Percentiles rank a stretch among this genome's conserved stretches.
These are phyloP conservation scores for Oncorhynchus tshawytscha DNA, from an alignment of 2,113 vertebrate species.

Conservation along the genomic window DNA sequence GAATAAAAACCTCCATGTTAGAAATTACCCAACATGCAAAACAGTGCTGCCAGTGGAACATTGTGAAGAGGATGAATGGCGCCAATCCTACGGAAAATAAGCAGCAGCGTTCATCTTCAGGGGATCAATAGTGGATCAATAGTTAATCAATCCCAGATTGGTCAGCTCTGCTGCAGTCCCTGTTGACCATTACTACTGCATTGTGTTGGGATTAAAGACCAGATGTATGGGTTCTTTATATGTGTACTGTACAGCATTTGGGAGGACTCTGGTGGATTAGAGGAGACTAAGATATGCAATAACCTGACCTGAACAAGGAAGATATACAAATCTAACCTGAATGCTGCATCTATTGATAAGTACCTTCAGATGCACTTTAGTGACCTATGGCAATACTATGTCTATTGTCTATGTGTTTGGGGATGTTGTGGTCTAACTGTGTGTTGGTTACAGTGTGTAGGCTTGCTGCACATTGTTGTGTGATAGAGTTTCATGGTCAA, in stretches of 20 bases:
- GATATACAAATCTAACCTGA: background rate
- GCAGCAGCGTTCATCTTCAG: slow-evolving; percentile 39
- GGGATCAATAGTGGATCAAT: slow-evolving; percentile 56
- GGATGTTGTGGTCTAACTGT: no score
- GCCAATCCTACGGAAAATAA: slow-evolving; percentile 25
- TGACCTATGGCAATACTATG: no score
- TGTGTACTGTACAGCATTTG: background rate
- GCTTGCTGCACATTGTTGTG: no score
- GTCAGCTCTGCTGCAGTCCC: slow-evolving; percentile 19
- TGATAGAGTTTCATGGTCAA: no score
- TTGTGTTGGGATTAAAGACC: slow-evolving; percentile 3
- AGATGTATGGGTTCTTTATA: slow-evolving; percentile 34
- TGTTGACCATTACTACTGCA: slow-evolving; percentile 25
- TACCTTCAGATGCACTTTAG: background rate
- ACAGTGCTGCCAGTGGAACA: background rate
- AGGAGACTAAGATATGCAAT: background rate
- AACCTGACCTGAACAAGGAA: slow-evolving; percentile 2
- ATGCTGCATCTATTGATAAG: background rate
- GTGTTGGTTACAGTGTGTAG: no score
- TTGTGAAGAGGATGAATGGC: no score
- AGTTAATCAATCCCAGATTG: slow-evolving; percentile 53
- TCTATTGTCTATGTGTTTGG: no score
- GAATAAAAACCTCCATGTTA: background rate
- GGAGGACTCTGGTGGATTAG: background rate
- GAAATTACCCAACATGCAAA: background rate